phyloP scores from a whole-genome alignment of 2,888 invertebrate species.

The Acleris laterana region DNA sequence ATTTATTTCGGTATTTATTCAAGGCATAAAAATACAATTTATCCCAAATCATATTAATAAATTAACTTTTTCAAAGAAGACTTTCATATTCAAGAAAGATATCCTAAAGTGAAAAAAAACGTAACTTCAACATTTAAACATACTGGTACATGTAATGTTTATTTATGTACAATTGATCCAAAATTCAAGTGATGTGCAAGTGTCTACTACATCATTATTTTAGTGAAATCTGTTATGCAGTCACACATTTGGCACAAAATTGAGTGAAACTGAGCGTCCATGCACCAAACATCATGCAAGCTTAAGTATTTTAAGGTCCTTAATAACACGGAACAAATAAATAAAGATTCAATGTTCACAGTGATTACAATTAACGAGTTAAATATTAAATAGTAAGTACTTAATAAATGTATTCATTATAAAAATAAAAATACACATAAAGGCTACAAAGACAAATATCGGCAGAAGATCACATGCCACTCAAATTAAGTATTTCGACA shows the following conservation, averaged over 20 bases:
- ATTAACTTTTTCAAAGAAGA: too few species aligned
- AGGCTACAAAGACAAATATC: too few species aligned
- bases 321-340: conserved; percentile 6
- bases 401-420: not conserved
- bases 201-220: conserved; percentile 47
- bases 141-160: conserved; percentile 64
- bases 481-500: too few species aligned
- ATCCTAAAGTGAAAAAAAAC: conserved; percentile 43
- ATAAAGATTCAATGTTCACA: not conserved
- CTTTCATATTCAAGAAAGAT: too few species aligned
- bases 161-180: conserved; percentile 79
- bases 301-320: conserved; percentile 25
- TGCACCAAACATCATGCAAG: conserved; percentile 54
- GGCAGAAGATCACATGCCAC: too few species aligned
- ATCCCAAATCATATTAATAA: too few species aligned
- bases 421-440: too few species aligned
- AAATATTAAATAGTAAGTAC: not conserved
- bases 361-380: not conserved
- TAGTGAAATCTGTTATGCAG: conserved; percentile 43
- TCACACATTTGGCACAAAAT: conserved; percentile 69
- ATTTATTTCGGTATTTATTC: not conserved
- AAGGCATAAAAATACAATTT: not conserved
- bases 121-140: conserved; percentile 43
- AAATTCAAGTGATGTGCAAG: conserved; percentile 62
- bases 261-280: conserved; percentile 64